Base-by-base conservation (phyloP, 2,797 vertebrate species). In the Cottoperca gobio region DNA sequence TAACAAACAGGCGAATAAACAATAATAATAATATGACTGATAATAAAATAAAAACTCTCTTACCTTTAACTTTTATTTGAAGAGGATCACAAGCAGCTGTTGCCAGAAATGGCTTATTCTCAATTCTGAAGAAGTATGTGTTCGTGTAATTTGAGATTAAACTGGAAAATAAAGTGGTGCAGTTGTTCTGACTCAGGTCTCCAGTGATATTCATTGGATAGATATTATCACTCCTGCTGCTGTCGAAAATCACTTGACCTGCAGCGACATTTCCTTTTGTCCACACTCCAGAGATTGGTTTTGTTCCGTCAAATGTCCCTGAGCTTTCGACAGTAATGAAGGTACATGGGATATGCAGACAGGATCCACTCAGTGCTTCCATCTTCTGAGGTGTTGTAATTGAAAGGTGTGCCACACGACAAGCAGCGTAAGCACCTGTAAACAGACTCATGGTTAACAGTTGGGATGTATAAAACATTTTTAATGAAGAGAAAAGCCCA, bases 121-220 rank as follows among this genome's bases (percentile, higher is more conserved):
- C 79, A 14, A 86, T 7, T 54, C 91, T 87, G 63, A 94, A 91
- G 87, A 1, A 92, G 40, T 91, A 94, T 0, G 0, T 17, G 13
- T 79, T 39, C 43, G 70, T 11, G 21, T 87, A 40, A 2, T 0
- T 62, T 3, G 0, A 24, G 1, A 0, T 19, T 8, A 93, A n/a
- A n/a, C 53, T 60, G 11, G 53, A 76, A 53, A 94, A 87, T 12
- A 91, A 7, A 19, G 88, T 90, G 40, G 80, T 89, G 88, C 92
- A 94, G 48, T 90, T 65, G 7, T 24, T 81, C 80, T 84, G 8
- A 0, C 0, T 23, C 50, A 91, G 70, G 40, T 88, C 17, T 82
- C 91, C 91, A 28, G 59, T 73, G 0, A 94, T 59, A 0, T 26
- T 39, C 57, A 88, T 77, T 46, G 57, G 40, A 62, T 74, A 85